phyloP scores from a whole-genome alignment of 2,888 invertebrate genomes.

The Tiliacea aurago region DNA sequence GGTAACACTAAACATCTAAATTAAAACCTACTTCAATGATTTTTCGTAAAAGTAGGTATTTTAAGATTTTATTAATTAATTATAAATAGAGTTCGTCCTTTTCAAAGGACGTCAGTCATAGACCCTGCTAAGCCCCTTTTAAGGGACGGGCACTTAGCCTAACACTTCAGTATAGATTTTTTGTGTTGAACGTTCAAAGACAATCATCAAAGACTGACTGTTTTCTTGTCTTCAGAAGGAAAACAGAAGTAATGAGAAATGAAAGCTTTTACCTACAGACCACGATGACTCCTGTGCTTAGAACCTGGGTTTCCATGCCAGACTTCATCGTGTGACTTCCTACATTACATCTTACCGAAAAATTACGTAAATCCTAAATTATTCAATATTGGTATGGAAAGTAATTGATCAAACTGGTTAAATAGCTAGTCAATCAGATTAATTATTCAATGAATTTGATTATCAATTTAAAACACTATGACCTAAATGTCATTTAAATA shows the following conservation, averaged over 20 bases:
- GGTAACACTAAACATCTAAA: background rate
- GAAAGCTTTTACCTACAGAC: background rate
- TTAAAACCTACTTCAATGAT: background rate
- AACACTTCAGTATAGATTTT: slow-evolving; percentile 19
- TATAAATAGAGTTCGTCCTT: slow-evolving; percentile 34
- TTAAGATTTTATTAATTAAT: slow-evolving; percentile 19
- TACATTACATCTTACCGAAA: background rate
- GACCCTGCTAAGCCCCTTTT: slow-evolving; percentile 43
- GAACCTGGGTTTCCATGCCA: background rate
- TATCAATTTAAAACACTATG: slow-evolving; percentile 20
- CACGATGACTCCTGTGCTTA: background rate
- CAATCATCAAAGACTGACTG: background rate
- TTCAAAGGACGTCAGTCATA: slow-evolving; percentile 38
- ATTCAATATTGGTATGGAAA: background rate
- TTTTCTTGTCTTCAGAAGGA: background rate
- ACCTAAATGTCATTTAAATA: slow-evolving; percentile 19
- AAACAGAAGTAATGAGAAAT: slow-evolving; percentile 10
- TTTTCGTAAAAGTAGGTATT: slow-evolving; percentile 5
- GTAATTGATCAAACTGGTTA: slow-evolving; percentile 12
- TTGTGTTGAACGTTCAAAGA: background rate
- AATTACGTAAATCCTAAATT: background rate
- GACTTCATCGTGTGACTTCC: background rate
- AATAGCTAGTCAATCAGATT: background rate
- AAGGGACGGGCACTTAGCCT: slow-evolving; percentile 36
- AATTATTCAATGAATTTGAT: background rate